phyloP scores from a whole-genome alignment of 2,113 vertebrate genomes.

The Nycticorax nycticorax region DNA sequence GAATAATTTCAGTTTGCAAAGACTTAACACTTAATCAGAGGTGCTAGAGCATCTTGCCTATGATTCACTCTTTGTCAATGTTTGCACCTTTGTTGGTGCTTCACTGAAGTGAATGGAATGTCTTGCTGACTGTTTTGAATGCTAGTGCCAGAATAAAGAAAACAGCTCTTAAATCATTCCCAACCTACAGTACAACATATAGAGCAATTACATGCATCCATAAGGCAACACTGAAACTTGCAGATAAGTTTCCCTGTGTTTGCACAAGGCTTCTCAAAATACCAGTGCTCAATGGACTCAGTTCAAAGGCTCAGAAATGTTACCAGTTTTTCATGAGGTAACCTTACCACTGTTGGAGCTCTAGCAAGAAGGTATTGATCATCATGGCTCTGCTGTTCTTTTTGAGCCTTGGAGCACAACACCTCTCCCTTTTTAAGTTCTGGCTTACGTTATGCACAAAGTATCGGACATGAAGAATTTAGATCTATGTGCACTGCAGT shows the following conservation, averaged over 20 bases:
- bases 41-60: not conserved
- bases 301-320: not conserved
- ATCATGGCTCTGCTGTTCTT: not conserved
- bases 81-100: not conserved
- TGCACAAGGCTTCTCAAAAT: not conserved
- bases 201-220: rapidly evolving
- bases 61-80: not conserved
- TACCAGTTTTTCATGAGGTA: not conserved
- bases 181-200: too few species aligned
- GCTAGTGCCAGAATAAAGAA: not conserved
- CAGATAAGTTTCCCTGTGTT: not conserved
- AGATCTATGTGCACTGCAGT: not conserved
- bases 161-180: not conserved
- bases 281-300: not conserved
- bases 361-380: not conserved
- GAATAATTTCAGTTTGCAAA: not conserved
- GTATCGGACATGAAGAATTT: not conserved
- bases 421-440: not conserved
- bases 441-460: not conserved
- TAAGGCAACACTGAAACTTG: not conserved
- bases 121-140: not conserved
- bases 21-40: not conserved
- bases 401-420: not conserved
- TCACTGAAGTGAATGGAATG: not conserved
- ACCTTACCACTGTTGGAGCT: not conserved